Evolutionary conservation across 2,797 vertebrate genomes (phyloP).

Genomic region (Eulemur albifrons): DNA sequence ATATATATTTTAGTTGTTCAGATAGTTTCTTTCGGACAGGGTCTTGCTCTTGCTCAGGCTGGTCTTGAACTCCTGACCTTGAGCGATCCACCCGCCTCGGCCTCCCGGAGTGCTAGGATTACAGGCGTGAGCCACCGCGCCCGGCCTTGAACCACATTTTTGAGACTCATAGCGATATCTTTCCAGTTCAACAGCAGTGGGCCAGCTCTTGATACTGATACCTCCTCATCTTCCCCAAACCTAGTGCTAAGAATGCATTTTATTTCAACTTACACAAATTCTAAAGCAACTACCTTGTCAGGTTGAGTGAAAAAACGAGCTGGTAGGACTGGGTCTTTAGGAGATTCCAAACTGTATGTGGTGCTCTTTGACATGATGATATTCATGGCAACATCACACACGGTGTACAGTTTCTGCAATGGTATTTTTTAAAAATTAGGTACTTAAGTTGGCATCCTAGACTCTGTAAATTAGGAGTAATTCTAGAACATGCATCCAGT

Average conservation of each 20-base stretch:
- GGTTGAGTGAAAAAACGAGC: conserved; percentile 97
- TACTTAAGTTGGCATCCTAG: neutral
- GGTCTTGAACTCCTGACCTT: too few relatives aligned
- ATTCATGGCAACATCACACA: conserved; percentile 99
- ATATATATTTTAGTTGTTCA: too few relatives aligned
- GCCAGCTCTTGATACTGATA: neutral
- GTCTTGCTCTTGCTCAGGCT: too few relatives aligned
- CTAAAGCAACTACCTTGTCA: conserved; percentile 91
- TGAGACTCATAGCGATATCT: neutral
- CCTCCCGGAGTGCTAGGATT: too few relatives aligned
- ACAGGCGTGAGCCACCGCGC: too few relatives aligned
- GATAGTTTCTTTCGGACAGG: too few relatives aligned
- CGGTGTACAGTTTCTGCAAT: conserved; percentile 96
- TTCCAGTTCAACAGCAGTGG: neutral
- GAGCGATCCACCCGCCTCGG: too few relatives aligned
- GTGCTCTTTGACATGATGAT: conserved; percentile 99
- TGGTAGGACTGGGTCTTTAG: conserved; percentile 97
- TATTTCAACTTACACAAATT: conserved; percentile 23
- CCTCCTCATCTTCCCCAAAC: neutral
- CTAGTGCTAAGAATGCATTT: neutral
- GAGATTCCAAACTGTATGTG: conserved; percentile 98
- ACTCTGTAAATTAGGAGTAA: neutral
- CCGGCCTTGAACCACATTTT: neutral
- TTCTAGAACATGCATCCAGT: conserved; percentile 3
- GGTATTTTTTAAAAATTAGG: neutral